These are phyloP conservation scores for Neodontobutis hainanensis DNA, from an alignment of 2,113 vertebrate species.

Conservation along the genomic window DNA sequence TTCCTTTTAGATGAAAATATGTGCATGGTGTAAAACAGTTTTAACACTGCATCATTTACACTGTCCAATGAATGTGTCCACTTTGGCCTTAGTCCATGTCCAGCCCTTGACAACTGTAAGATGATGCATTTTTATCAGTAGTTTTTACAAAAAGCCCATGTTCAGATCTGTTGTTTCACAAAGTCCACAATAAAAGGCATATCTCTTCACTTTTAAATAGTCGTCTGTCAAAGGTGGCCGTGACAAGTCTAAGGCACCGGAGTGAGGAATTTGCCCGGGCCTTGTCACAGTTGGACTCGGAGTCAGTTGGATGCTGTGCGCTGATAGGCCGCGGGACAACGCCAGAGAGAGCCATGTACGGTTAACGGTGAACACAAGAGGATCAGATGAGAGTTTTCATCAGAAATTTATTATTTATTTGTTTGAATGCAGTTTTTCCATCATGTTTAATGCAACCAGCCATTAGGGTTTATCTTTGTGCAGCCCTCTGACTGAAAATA, in stretches of 20 bases:
- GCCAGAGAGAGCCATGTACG: conserved; percentile 26
- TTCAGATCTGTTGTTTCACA: no score
- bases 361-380: conserved; percentile 1
- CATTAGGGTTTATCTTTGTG: conserved; percentile 45
- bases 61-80: no score
- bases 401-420: conserved; percentile 34
- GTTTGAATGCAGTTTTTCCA: conserved; percentile 30
- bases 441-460: conserved; percentile 34
- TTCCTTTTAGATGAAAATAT: no score
- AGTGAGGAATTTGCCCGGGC: conserved; percentile 82
- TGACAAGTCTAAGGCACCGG: conserved; percentile 75
- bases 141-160: no score
- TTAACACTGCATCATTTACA: no score
- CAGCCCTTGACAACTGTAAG: no score
- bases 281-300: conserved; percentile 76
- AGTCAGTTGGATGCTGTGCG: conserved; percentile 73
- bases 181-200: conserved; percentile 58
- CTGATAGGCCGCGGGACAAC: conserved; percentile 42
- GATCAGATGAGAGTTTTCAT: conserved; percentile 31
- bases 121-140: no score
- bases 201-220: conserved; percentile 64
- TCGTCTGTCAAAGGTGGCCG: conserved; percentile 70
- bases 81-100: no score
- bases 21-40: no score
- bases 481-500: conserved; percentile 47